Conservation (phyloP, 2,888 invertebrate species). For the Parascotia fuliginaria region DNA sequence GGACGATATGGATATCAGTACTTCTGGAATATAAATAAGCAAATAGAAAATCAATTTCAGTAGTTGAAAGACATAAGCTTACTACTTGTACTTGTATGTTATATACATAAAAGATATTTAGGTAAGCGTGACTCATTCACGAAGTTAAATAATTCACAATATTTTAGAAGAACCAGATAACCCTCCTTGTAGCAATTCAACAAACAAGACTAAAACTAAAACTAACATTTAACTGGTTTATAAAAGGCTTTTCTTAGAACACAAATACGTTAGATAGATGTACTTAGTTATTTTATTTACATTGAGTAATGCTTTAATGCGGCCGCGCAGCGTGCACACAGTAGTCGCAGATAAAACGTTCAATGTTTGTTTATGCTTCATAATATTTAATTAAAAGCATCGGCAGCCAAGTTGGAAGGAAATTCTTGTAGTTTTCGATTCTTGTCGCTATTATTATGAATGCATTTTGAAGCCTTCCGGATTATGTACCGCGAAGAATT, state of each 20-base stretch:
- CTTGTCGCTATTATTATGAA: too few species aligned
- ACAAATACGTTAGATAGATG: constrained; percentile 23
- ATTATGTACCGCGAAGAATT: too few species aligned
- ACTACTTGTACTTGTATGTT: too few species aligned
- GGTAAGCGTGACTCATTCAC: too few species aligned
- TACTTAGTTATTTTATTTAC: constrained; percentile 25
- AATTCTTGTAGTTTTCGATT: background rate
- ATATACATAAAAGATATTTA: too few species aligned
- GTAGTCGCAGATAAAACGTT: constrained; percentile 38
- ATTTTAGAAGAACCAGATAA: background rate
- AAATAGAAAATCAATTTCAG: too few species aligned
- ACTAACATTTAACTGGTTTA: constrained; percentile 16
- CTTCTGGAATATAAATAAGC: too few species aligned
- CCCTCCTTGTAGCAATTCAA: background rate
- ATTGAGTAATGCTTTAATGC: constrained; percentile 26
- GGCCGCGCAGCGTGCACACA: constrained; percentile 20
- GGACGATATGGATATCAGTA: too few species aligned
- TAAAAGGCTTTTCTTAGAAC: constrained; percentile 36
- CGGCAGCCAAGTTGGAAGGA: background rate
- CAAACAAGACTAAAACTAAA: constrained; percentile 3
- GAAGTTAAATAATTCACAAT: too few species aligned
- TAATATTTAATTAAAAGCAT: background rate
- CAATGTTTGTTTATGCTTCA: constrained; percentile 24
- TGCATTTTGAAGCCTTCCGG: too few species aligned
- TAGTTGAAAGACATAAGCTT: too few species aligned